Conservation (phyloP, 2,888 invertebrate genomes). For the Ichneumon xanthorius region DNA sequence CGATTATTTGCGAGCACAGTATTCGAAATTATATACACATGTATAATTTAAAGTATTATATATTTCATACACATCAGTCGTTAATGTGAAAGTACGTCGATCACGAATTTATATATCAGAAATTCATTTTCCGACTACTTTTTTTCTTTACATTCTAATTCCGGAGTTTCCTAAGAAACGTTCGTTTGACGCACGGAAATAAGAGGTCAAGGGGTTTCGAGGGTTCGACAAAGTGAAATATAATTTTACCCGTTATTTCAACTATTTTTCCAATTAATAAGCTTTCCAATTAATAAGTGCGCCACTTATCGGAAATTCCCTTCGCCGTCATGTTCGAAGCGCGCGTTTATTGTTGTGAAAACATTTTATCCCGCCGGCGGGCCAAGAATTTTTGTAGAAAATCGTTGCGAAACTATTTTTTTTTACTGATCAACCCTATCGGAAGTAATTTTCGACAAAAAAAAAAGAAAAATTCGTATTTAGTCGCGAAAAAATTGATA, state of each 20-base stretch:
- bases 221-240: slow-evolving; percentile 3
- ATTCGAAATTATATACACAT: background rate
- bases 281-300: slow-evolving; percentile 26
- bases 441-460: slow-evolving; percentile 2
- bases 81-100: background rate
- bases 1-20: background rate
- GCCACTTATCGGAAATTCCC: slow-evolving; percentile 20
- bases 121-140: background rate
- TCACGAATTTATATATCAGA: background rate
- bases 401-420: slow-evolving; percentile 10
- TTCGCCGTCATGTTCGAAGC: background rate
- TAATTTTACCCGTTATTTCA: slow-evolving; percentile 18
- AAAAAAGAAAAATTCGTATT: background rate
- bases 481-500: background rate
- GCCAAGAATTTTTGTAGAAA: slow-evolving; percentile 6
- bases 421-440: background rate
- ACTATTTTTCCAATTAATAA: slow-evolving; percentile 8
- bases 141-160: background rate
- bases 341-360: background rate
- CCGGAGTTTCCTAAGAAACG: background rate
- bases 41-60: background rate
- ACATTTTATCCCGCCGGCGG: background rate
- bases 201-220: slow-evolving; percentile 3
- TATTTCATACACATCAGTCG: background rate
- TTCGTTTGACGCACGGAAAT: background rate